These are phyloP conservation scores for Tetragnatha montana DNA, from an alignment of 2,888 invertebrate genomes.

Conservation along the genomic window DNA sequence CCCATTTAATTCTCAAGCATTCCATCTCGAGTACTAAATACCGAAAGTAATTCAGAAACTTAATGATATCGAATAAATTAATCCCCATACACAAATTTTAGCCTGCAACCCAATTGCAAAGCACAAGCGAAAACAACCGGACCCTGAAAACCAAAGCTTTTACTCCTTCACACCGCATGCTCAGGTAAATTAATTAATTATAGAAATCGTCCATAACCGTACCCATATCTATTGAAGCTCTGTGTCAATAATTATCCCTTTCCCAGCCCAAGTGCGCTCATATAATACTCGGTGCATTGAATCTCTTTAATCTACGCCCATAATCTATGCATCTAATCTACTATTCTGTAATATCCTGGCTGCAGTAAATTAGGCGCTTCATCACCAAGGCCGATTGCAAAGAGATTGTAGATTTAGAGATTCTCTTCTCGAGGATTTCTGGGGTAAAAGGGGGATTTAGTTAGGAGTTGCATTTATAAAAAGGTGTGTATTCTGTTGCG, in stretches of 20 bases:
- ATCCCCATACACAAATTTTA: not conserved
- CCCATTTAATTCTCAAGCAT: too few species aligned
- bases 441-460: too few species aligned
- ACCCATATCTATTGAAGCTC: slow-evolving; percentile 16
- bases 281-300: slow-evolving; percentile 20
- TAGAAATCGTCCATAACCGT: slow-evolving; percentile 8
- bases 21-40: not conserved
- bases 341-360: slow-evolving; percentile 18
- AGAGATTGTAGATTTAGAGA: slow-evolving; percentile 33
- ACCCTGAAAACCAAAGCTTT: not conserved
- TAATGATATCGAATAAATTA: not conserved
- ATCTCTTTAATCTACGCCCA: slow-evolving; percentile 32
- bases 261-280: slow-evolving; percentile 4
- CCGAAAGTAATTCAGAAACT: not conserved
- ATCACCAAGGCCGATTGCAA: slow-evolving; percentile 16
- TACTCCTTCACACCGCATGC: not conserved
- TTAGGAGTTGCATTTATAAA: too few species aligned
- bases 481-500: not conserved
- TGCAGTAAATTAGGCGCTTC: slow-evolving; percentile 31
- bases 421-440: slow-evolving; percentile 3
- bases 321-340: slow-evolving; percentile 42
- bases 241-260: slow-evolving; percentile 27
- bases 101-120: not conserved
- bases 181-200: slow-evolving; percentile 32
- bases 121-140: too few species aligned